Conservation (phyloP, 2,797 vertebrate genomes). For the Etheostoma perlongum region DNA sequence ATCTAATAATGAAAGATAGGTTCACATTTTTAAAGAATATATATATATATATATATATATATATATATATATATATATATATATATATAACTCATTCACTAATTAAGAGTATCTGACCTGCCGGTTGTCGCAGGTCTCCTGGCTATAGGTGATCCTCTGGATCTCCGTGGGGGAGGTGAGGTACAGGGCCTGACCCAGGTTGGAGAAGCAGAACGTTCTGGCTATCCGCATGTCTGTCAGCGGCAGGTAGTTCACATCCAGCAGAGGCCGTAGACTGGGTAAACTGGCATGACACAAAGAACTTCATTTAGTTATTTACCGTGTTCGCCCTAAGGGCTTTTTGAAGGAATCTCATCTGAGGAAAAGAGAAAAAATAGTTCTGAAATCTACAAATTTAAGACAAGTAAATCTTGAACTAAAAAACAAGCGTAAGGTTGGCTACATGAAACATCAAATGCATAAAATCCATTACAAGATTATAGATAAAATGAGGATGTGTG, state of each 20-base stretch:
- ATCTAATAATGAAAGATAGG: background rate
- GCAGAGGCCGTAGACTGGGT: constrained; percentile 94
- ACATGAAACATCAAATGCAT: too few species aligned
- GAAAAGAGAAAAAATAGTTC: too few species aligned
- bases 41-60: too few species aligned
- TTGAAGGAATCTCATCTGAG: too few species aligned
- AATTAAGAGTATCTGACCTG: constrained; percentile 85
- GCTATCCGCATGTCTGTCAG: constrained; percentile 99
- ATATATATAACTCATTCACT: background rate
- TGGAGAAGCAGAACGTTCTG: constrained; percentile 98
- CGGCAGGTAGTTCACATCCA: constrained; percentile 97
- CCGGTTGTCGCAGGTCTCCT: constrained; percentile 97
- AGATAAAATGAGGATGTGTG: too few species aligned
- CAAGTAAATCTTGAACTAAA: too few species aligned
- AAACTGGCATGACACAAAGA: constrained; percentile 83
- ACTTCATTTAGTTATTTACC: too few species aligned
- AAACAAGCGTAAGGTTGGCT: too few species aligned
- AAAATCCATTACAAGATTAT: too few species aligned
- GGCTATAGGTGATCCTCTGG: constrained; percentile 98
- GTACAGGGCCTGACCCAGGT: constrained; percentile 96
- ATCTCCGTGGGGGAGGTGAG: constrained; percentile 97
- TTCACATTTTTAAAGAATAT: background rate
- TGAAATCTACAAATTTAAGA: too few species aligned
- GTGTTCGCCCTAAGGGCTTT: too few species aligned
- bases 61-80: too few species aligned